Evolutionary conservation across 1,140 invertebrate species (phyloP), one percentile per base, ranked within the genome.

Genomic region (Bactericera cockerelli): DNA sequence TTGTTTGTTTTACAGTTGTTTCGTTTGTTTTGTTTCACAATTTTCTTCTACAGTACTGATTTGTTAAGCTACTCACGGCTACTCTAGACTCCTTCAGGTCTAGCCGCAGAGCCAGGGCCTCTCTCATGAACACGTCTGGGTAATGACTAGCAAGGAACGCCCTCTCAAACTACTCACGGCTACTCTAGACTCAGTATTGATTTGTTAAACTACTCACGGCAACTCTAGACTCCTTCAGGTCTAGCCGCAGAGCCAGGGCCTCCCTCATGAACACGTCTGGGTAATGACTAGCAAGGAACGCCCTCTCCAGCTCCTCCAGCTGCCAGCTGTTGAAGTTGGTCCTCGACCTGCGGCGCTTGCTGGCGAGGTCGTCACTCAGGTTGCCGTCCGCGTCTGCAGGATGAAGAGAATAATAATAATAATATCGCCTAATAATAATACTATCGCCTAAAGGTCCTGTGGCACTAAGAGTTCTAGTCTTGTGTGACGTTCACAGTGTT

Each of bases 241-340:
- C 93, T 42, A 99, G 79, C 68, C 93, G 78, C 80, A 96, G 84
- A 53, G 94, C 94, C 59, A 98, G 75, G 0, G 93, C 89, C 70
- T 98, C 93, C 63, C 95, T 80, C 93, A 97, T 96, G 78, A 97
- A 99, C 58, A 96, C 89, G 72, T 99, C 94, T 6, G 95, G 95
- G 77, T 99, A 99, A 75, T 99, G 96, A 64, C 88, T 92, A 60
- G 91, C 84, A 57, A 93, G 77, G 76, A 99, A 99, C 2, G 94
- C 94, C 63, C 91, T 77, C 73, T 99, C 96, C 70, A 99, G 77
- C 75, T 99, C 93, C 68, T 99, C 94, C 69, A 99, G 75, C 75
- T 99, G 96, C 94, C 94, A 98, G 61, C 89, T 93, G 74, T 92
- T 97, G 77, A 99, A 99, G 75, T 99, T 99, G 38, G 96, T 99